phyloP scores from a whole-genome alignment of 1,140 invertebrate species.

The Drosophila oshimai region DNA sequence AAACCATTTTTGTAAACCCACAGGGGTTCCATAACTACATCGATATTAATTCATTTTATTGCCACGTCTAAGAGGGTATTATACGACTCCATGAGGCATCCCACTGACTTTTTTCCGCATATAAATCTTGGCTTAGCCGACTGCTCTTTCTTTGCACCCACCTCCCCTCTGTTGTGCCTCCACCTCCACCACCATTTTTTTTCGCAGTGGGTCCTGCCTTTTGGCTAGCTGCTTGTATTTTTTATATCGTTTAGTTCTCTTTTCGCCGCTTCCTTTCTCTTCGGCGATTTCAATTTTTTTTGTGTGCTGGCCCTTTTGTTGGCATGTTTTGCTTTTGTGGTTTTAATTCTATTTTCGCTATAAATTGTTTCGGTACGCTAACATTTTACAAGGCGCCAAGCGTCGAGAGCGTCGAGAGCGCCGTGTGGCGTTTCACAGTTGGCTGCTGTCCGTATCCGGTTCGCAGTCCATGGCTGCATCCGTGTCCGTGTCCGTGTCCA shows the following conservation, averaged over 20 bases:
- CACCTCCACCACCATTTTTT: background rate
- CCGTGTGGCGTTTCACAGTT: slow-evolving; percentile 60
- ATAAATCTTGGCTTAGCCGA: slow-evolving; percentile 79
- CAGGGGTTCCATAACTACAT: background rate
- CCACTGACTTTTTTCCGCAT: slow-evolving; percentile 51
- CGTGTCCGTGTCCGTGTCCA: slow-evolving; percentile 15
- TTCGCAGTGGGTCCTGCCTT: slow-evolving; percentile 39
- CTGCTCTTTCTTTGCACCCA: slow-evolving; percentile 42
- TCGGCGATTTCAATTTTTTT: slow-evolving; percentile 19
- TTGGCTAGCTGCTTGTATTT: slow-evolving; percentile 50
- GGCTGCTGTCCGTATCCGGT: slow-evolving; percentile 53
- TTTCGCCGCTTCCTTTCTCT: slow-evolving; percentile 42
- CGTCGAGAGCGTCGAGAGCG: slow-evolving; percentile 31
- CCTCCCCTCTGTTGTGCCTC: no score
- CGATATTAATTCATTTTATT: background rate
- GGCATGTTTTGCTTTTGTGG: slow-evolving; percentile 76
- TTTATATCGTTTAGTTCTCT: slow-evolving; percentile 40
- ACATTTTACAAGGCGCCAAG: slow-evolving; percentile 65
- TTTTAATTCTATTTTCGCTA: slow-evolving; percentile 81
- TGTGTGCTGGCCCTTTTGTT: slow-evolving; percentile 23
- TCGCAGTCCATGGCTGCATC: slow-evolving; percentile 12
- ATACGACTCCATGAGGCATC: background rate
- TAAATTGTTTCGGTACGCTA: slow-evolving; percentile 77
- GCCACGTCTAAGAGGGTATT: slow-evolving; percentile 5
- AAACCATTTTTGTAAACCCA: background rate